phyloP scores from a whole-genome alignment of 2,113 vertebrate genomes.

The Hystrix cristata region DNA sequence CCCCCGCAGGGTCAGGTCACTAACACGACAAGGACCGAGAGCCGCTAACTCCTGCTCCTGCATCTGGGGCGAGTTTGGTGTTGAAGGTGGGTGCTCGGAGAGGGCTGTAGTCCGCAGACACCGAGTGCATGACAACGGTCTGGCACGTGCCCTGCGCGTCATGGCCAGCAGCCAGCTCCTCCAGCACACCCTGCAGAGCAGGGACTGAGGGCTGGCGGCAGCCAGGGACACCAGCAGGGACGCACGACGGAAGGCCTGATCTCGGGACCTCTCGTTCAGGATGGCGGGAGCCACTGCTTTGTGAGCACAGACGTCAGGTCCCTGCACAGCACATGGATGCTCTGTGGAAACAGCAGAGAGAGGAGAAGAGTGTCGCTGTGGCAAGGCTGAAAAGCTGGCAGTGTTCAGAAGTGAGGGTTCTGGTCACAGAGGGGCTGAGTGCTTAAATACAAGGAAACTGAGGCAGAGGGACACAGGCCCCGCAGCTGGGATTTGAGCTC shows the following conservation, averaged over 20 bases:
- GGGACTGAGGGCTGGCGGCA: background rate
- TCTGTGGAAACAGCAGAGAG: background rate
- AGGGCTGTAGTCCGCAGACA: background rate
- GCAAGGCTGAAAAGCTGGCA: background rate
- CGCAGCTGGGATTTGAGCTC: background rate
- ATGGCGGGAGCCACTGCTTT: rapidly evolving
- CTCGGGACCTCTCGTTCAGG: rapidly evolving
- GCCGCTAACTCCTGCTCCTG: rapidly evolving
- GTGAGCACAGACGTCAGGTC: background rate
- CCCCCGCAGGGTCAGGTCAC: background rate
- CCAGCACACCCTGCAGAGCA: rapidly evolving
- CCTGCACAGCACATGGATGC: rapidly evolving
- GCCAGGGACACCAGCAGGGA: rapidly evolving
- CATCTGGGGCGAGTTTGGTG: background rate
- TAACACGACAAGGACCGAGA: rapidly evolving
- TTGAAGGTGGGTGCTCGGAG: background rate
- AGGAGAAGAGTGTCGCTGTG: rapidly evolving
- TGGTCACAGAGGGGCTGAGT: rapidly evolving
- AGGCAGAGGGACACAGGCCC: background rate
- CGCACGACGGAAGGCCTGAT: rapidly evolving
- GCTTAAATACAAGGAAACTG: too few species aligned
- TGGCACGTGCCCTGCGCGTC: rapidly evolving
- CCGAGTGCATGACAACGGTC: rapidly evolving
- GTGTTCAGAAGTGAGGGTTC: rapidly evolving
- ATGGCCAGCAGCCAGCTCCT: background rate